Evolutionary conservation across 2,888 invertebrate species (phyloP).

Genomic region (Laothoe populi): DNA sequence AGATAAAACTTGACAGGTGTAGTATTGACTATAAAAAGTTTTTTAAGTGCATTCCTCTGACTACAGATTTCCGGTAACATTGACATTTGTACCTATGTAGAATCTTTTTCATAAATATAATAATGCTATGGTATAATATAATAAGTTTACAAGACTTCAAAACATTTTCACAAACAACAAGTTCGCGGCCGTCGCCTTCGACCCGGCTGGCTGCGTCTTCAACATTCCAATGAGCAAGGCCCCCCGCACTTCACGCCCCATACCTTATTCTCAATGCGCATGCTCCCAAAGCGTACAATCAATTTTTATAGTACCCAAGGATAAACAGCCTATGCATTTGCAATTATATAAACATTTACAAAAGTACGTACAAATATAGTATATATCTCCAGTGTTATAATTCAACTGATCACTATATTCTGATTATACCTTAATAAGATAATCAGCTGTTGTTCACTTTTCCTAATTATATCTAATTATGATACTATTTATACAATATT

Average conservation of each 20-base stretch:
- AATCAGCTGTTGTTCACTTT: too few species aligned
- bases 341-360: not conserved
- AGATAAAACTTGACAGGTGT: too few species aligned
- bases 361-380: not conserved
- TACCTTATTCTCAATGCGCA: conserved; percentile 73
- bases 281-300: conserved; percentile 68
- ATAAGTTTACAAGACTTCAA: conserved; percentile 47
- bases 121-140: not conserved
- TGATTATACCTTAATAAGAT: too few species aligned
- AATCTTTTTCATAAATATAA: not conserved
- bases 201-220: conserved; percentile 77
- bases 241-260: conserved; percentile 52
- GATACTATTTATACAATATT: too few species aligned
- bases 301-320: conserved; percentile 50
- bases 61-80: too few species aligned
- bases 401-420: too few species aligned
- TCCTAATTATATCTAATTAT: too few species aligned
- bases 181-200: conserved; percentile 68
- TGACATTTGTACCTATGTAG: too few species aligned
- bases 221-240: conserved; percentile 76
- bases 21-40: too few species aligned
- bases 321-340: not conserved
- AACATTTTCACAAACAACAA: conserved; percentile 80
- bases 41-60: too few species aligned
- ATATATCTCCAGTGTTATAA: too few species aligned